These are phyloP conservation scores for Chrysemys picta DNA, from an alignment of 2,113 vertebrate species.

Conservation along the genomic window DNA sequence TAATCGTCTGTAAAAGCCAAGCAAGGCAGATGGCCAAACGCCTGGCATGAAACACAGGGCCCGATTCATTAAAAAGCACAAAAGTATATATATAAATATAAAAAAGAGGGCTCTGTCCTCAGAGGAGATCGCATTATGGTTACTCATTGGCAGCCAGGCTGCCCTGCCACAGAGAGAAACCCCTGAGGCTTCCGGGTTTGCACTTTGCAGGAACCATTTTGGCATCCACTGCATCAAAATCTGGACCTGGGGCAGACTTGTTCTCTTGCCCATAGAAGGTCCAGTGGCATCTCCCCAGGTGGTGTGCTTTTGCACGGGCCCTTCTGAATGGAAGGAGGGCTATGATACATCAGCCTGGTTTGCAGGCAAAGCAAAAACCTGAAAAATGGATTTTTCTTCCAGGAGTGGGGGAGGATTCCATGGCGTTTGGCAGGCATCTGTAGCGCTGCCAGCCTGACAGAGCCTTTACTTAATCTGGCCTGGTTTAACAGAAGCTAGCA, in stretches of 20 bases:
- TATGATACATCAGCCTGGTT: neutral
- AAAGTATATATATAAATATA: neutral
- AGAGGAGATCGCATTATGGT: neutral
- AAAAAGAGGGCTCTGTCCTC: neutral
- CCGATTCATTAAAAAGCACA: neutral
- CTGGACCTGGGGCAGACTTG: neutral
- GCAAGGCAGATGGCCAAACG: conserved; percentile 35
- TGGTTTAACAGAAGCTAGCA: neutral
- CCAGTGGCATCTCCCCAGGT: neutral
- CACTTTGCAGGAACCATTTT: neutral
- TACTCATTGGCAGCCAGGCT: neutral
- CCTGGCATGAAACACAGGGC: conserved; percentile 40
- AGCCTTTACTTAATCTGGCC: neutral
- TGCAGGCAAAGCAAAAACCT: neutral
- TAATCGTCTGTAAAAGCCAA: conserved; percentile 32
- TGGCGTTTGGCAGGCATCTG: neutral
- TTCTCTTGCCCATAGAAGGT: neutral
- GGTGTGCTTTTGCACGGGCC: neutral
- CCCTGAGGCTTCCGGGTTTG: neutral
- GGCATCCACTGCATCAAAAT: neutral
- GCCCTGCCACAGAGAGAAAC: neutral
- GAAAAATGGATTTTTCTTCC: neutral
- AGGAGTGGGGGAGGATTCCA: neutral
- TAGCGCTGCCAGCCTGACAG: neutral
- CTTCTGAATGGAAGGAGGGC: neutral